Conservation (phyloP, 2,797 vertebrate species). For the Rhadinocentrus ornatus region DNA sequence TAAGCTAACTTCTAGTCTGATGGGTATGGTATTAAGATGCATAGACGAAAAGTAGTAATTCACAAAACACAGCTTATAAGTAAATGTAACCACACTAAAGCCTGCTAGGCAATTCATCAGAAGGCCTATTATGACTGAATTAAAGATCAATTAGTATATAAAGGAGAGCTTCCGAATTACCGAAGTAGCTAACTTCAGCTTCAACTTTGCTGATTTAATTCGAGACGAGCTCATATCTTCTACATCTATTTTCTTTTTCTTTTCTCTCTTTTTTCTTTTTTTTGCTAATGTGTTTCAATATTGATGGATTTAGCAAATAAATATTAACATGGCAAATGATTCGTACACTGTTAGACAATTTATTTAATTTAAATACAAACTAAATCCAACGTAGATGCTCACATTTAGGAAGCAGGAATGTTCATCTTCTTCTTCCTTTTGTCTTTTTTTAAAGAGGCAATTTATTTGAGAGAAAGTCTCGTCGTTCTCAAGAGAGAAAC, state of each 20-base stretch:
- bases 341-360: neutral
- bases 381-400: neutral
- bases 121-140: neutral
- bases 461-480: too few species aligned
- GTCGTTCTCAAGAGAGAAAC: too few species aligned
- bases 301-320: neutral
- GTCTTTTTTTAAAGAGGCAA: too few species aligned
- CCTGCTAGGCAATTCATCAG: too few species aligned
- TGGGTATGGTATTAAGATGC: neutral
- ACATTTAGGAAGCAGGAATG: neutral
- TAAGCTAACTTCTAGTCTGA: slow-evolving; percentile 21
- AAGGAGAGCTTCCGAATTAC: neutral
- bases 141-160: neutral
- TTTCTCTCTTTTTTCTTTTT: too few species aligned
- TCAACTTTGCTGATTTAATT: neutral
- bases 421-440: too few species aligned
- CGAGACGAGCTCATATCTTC: neutral
- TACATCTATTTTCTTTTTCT: neutral
- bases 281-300: neutral
- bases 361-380: neutral
- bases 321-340: neutral
- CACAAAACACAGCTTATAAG: neutral
- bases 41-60: neutral
- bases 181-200: neutral
- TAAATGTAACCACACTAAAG: neutral